phyloP scores from a whole-genome alignment of 2,113 vertebrate species.

The Pipa parva region DNA sequence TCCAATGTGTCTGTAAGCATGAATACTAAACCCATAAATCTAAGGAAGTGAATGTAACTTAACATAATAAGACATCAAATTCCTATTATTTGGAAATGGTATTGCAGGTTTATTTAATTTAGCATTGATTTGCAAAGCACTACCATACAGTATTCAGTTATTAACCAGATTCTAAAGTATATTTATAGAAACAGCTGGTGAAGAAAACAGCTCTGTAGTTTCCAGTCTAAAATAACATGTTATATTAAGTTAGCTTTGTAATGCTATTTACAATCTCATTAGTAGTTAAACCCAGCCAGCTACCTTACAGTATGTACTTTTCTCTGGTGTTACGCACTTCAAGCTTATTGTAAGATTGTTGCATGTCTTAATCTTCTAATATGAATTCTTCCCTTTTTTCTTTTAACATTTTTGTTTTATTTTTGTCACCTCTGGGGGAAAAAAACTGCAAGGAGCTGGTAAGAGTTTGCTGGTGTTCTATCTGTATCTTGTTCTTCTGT shows the following conservation, averaged over 20 bases:
- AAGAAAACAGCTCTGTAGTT: no score
- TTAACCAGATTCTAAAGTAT: no score
- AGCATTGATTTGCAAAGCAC: no score
- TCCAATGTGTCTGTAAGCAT: no score
- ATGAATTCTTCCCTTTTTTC: constrained; percentile 20
- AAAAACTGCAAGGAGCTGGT: constrained; percentile 92
- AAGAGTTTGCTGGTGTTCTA: constrained; percentile 67
- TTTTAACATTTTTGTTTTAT: constrained; percentile 53
- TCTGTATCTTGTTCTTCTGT: constrained; percentile 52
- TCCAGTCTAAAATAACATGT: no score
- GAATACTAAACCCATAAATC: no score
- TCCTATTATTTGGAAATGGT: not conserved
- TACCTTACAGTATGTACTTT: not conserved
- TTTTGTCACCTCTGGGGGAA: constrained; percentile 60
- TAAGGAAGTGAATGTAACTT: no score
- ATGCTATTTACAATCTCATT: not conserved
- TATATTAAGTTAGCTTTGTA: not conserved
- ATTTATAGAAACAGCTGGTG: no score
- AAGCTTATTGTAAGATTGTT: constrained; percentile 15
- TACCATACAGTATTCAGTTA: no score
- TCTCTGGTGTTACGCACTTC: not conserved
- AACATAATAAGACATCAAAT: no score
- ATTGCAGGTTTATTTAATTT: not conserved
- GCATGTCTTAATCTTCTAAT: constrained; percentile 36
- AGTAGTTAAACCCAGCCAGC: not conserved